Conservation (phyloP, 2,113 vertebrate species). For the Ptilonorhynchus violaceus region DNA sequence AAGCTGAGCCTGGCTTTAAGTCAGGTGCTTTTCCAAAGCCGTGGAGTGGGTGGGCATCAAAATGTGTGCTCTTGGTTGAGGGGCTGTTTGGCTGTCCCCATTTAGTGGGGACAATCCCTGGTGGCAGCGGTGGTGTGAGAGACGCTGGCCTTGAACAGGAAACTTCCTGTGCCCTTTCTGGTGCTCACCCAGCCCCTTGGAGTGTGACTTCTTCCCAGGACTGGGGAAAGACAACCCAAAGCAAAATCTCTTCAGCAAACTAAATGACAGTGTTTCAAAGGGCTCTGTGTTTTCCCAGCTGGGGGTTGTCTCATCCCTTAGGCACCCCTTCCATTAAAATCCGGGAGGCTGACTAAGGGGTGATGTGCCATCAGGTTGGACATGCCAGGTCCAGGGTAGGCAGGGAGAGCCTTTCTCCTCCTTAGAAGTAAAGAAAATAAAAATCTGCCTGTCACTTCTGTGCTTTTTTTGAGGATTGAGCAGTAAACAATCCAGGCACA, state of each 20-base stretch:
- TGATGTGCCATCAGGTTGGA: neutral
- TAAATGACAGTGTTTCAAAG: neutral
- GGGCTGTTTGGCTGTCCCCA: neutral
- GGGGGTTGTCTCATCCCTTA: neutral
- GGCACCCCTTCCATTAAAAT: neutral
- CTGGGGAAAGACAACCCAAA: neutral
- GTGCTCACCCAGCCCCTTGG: neutral
- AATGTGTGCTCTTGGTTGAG: neutral
- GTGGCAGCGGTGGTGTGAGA: accelerated
- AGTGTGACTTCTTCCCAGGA: accelerated
- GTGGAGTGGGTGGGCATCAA: neutral
- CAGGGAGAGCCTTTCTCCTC: neutral
- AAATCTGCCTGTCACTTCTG: neutral
- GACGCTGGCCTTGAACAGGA: neutral
- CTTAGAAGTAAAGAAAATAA: neutral
- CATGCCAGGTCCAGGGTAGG: neutral
- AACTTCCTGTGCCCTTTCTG: accelerated
- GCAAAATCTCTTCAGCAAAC: neutral
- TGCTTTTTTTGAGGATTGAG: neutral
- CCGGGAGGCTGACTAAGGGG: neutral
- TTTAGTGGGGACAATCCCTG: neutral
- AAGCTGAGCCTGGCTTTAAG: neutral
- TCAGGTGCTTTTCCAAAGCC: neutral
- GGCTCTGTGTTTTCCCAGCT: neutral
- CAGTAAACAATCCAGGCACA: neutral